Percentiles rank a stretch among this genome's conserved stretches.
Conservation (phyloP, 2,113 vertebrate genomes). For the Meriones unguiculatus region DNA sequence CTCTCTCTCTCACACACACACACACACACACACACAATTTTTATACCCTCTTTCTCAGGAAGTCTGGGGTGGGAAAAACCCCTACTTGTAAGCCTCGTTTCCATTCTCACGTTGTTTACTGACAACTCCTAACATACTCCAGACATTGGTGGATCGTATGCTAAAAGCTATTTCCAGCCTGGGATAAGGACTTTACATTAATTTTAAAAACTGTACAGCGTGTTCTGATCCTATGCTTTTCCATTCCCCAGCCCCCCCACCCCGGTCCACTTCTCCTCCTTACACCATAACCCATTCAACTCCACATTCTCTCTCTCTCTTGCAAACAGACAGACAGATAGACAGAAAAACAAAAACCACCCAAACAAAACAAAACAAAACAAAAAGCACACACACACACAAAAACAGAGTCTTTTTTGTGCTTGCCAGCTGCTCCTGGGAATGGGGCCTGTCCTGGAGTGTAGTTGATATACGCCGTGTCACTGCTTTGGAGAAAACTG, state of each 20-base stretch:
- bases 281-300: not conserved
- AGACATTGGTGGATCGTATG: not conserved
- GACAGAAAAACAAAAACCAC: not conserved
- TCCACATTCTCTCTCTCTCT: not conserved
- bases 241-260: not conserved
- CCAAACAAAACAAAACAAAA: not conserved
- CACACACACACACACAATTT: not conserved
- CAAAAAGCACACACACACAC: not conserved
- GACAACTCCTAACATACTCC: not conserved
- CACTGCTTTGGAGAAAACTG: not conserved
- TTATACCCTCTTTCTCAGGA: slow-evolving; percentile 34
- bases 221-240: not conserved
- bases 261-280: not conserved
- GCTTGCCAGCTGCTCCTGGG: not conserved
- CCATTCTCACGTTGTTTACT: not conserved
- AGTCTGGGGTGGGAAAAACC: not conserved
- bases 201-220: not conserved
- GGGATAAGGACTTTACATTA: not conserved
- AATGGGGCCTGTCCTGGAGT: not conserved
- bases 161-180: not conserved
- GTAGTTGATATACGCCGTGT: not conserved
- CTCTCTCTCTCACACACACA: not conserved
- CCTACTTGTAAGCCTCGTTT: not conserved
- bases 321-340: not conserved
- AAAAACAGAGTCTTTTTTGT: not conserved